Base-by-base conservation (phyloP, 2,888 invertebrate species). In the Brenthis ino region DNA sequence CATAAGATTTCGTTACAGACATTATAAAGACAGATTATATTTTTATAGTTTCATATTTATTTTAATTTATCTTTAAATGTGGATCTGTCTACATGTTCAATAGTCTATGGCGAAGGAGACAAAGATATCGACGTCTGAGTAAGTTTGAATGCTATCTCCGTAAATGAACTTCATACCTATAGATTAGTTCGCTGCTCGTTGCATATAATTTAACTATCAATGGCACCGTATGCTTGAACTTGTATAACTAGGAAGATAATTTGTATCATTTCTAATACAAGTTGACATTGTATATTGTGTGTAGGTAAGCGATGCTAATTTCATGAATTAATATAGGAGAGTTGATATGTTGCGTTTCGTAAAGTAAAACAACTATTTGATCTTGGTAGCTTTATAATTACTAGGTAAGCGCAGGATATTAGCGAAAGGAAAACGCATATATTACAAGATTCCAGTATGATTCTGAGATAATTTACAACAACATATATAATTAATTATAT, bases 91-190 rank as follows among this genome's bases (percentile, higher is more conserved):
- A 68, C 28, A 20, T 33, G 12, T 76, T 70, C 1, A 1, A 64
- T 70, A 33, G 51, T 79, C 81, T 82, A 63, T 48, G 57, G 61
- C 71, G 63, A 76, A 78, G 72, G 68, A 79, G 80, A 86, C 89
- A 88, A 87, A 88, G 89, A 87, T 89, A 89, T 88, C 85, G 86
- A 82, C 82, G 80, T 79, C 81, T 79, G 83, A 80, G 80, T 76
- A 82, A 83, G 82, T 83, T 82, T 85, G 85, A 88, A 88, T 85
- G 80, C 82, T 89, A 90, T 90, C 89, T 85, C 78, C 74, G 85
- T 82, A 88, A 88, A 87, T 87, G 88, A 88, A 86, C 85, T 81
- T 81, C 79, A 68, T 69, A 70, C 68, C 69, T 70, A 72, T 73
- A 70, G 68, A 73, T 73, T 72, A 71, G 71, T 67, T 74, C 67